Evolutionary conservation across 2,888 invertebrate species (phyloP).

Genomic region (Chrysodeixis includens): DNA sequence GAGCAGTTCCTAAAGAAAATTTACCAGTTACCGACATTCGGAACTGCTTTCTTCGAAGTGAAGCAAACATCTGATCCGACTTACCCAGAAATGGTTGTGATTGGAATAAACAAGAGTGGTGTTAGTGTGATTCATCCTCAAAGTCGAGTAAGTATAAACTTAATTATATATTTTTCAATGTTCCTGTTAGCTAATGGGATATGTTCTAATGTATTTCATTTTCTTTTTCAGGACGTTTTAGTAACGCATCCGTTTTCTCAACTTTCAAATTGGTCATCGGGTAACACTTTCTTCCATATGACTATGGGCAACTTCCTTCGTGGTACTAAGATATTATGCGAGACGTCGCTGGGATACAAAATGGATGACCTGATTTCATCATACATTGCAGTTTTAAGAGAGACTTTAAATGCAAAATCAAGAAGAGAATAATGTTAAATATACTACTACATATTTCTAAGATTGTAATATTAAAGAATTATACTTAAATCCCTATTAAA

Average conservation of each 20-base stretch:
- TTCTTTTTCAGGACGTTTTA: constrained; percentile 92
- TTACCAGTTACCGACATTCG: constrained; percentile 95
- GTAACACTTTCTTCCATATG: constrained; percentile 98
- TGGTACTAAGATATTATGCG: constrained; percentile 96
- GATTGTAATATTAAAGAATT: background rate
- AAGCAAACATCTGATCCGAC: constrained; percentile 96
- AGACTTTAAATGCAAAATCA: constrained; percentile 73
- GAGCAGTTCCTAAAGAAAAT: constrained; percentile 93
- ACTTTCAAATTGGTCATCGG: constrained; percentile 98
- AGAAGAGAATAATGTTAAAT: constrained; percentile 28
- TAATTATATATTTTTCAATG: constrained; percentile 5
- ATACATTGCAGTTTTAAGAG: constrained; percentile 91
- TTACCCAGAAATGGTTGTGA: constrained; percentile 95
- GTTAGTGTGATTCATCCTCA: constrained; percentile 96
- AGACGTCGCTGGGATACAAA: constrained; percentile 98
- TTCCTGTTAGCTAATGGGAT: constrained; percentile 13
- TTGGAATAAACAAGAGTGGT: constrained; percentile 97
- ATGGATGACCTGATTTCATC: constrained; percentile 98
- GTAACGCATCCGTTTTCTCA: constrained; percentile 96
- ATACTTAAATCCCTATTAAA: no score
- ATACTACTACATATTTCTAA: background rate
- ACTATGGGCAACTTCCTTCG: constrained; percentile 98
- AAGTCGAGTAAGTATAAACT: constrained; percentile 91
- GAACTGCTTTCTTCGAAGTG: constrained; percentile 98
- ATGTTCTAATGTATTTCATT: constrained; percentile 18